Conservation (phyloP, 2,888 invertebrate genomes). For the Drosophila helvetica region DNA sequence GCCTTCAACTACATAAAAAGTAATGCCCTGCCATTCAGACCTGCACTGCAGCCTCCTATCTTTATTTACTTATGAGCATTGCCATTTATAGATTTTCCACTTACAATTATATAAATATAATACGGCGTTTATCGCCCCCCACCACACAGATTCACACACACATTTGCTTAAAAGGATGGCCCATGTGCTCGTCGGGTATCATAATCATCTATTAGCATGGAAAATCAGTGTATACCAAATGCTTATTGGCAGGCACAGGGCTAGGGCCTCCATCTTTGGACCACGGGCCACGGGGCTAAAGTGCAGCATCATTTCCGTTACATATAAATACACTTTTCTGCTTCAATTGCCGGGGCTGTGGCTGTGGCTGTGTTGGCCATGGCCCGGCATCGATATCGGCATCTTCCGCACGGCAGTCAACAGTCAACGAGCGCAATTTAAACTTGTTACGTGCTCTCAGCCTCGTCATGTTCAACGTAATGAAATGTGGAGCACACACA, state of each 20-base stretch:
- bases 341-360: slow-evolving; percentile 68
- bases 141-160: slow-evolving; percentile 36
- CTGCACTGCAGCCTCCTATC: slow-evolving; percentile 28
- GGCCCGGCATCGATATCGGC: slow-evolving; percentile 58
- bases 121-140: slow-evolving; percentile 60
- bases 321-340: slow-evolving; percentile 79
- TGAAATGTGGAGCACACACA: slow-evolving; percentile 66
- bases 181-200: slow-evolving; percentile 24
- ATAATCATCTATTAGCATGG: slow-evolving; percentile 66
- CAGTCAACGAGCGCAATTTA: slow-evolving; percentile 79
- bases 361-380: slow-evolving; percentile 27
- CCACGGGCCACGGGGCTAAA: slow-evolving; percentile 44
- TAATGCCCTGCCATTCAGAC: slow-evolving; percentile 46
- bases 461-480: slow-evolving; percentile 73
- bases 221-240: slow-evolving; percentile 57
- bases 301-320: slow-evolving; percentile 78
- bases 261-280: slow-evolving; percentile 2
- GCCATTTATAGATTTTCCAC: slow-evolving; percentile 52
- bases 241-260: slow-evolving; percentile 5
- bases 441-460: slow-evolving; percentile 76
- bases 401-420: slow-evolving; percentile 75
- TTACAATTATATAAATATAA: slow-evolving; percentile 70
- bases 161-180: not conserved
- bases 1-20: slow-evolving; percentile 64
- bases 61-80: slow-evolving; percentile 53